These are phyloP conservation scores for Meiosimyza platycephala DNA, from an alignment of 2,888 invertebrate genomes.

Conservation along the genomic window DNA sequence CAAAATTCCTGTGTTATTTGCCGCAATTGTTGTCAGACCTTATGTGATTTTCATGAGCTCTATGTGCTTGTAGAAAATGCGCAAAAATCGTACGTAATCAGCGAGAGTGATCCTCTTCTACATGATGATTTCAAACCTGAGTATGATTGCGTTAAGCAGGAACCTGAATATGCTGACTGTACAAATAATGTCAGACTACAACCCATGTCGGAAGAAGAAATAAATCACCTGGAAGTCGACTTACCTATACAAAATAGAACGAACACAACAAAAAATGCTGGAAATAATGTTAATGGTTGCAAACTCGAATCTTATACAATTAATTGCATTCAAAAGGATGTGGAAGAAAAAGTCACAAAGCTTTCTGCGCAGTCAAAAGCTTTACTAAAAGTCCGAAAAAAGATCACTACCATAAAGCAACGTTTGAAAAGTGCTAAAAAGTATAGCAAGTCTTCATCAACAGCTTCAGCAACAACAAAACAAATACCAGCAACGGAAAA, in stretches of 20 bases:
- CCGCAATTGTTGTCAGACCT: constrained; percentile 42
- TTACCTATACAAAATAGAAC: not conserved
- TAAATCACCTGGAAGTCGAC: not conserved
- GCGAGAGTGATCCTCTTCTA: not conserved
- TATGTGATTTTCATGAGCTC: constrained; percentile 45
- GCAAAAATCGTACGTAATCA: constrained; percentile 1
- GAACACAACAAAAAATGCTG: too few species aligned
- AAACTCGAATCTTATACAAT: too few species aligned
- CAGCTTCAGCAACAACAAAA: constrained; percentile 16
- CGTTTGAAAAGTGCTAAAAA: too few species aligned
- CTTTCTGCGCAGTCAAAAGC: too few species aligned
- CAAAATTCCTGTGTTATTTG: not conserved
- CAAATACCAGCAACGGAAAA: constrained; percentile 28
- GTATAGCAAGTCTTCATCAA: too few species aligned
- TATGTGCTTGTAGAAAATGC: constrained; percentile 43
- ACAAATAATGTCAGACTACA: not conserved
- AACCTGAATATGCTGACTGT: not conserved
- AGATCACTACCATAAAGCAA: too few species aligned
- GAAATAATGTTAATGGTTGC: not conserved
- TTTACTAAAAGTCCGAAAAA: too few species aligned
- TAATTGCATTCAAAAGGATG: not conserved
- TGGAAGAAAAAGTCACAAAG: not conserved
- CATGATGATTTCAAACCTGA: not conserved
- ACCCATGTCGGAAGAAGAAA: not conserved
- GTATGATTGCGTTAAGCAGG: not conserved